Evolutionary conservation across 2,113 vertebrate species (phyloP), one percentile per base, ranked within the genome.

Genomic region (Boleophthalmus pectinirostris): DNA sequence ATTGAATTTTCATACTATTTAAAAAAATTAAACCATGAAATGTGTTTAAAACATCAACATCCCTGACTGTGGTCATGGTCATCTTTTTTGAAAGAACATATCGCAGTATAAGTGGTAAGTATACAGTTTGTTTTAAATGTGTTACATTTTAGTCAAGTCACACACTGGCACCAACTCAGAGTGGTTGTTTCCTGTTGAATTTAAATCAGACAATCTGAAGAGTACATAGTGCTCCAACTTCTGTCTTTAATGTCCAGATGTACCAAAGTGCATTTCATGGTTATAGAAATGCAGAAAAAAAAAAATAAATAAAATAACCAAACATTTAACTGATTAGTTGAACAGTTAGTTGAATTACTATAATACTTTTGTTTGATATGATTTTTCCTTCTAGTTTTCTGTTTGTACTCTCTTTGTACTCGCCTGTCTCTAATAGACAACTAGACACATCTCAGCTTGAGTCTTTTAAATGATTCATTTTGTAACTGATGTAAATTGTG

Each of bases 81-180:
- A 82, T 83, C 72, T 77, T 80, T n/a, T 63, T 74, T 70, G 73
- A 57, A 57, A 24, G 56, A 25, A 25, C 14, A n/a, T 12, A 5
- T 64, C 3, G 43, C 15, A 38, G 20, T 64, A 35, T 12, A n/a
- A 77, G 68, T 38, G 87, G 85, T 87, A 71, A 87, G 85, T 86
- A 65, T 63, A 15, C 35, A n/a, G 38, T 24, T 61, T 24, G 72
- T 61, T 47, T 24, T 29, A 66, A 63, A 11, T 16, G 45, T 57
- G 51, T 29, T 61, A 20, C 47, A 47, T 47, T 53, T 53, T n/a
- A n/a, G 49, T n/a, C 20, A 21, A 72, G 38, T 76, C 51, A 73
- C 73, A 72, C 0, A 8, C 63, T 75, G 81, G 87, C 85, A 81
- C 75, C 25, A 76, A 45, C 72, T 87, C 70, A 68, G 47, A 73